Conservation (phyloP, 2,888 invertebrate species). For the Girardia tigrina region DNA sequence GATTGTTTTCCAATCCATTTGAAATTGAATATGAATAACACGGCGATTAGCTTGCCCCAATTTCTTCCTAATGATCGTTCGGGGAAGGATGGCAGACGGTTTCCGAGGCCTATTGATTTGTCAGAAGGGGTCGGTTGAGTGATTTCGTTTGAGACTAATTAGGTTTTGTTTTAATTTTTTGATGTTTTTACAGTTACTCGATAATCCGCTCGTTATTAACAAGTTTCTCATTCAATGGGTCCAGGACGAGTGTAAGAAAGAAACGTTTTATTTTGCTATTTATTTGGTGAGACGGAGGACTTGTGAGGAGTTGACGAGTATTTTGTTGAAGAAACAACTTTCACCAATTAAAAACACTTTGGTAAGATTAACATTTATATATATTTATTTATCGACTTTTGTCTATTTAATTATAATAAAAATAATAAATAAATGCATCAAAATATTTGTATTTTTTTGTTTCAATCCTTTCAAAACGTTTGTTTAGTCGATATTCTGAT, state of each 20-base stretch:
- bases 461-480: no score
- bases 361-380: neutral
- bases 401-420: no score
- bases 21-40: neutral
- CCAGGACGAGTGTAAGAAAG: neutral
- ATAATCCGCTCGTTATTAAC: neutral
- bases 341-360: neutral
- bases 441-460: no score
- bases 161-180: neutral
- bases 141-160: neutral
- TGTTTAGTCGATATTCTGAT: no score
- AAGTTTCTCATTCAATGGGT: slow-evolving; percentile 17
- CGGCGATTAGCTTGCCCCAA: neutral
- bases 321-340: slow-evolving; percentile 5
- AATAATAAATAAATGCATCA: no score
- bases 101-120: neutral
- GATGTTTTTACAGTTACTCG: neutral
- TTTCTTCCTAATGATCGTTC: neutral
- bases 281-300: neutral
- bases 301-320: neutral
- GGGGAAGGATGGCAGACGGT: neutral
- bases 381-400: no score
- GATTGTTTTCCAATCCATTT: neutral
- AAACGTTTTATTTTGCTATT: neutral
- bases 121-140: slow-evolving; percentile 1